Conservation (phyloP, 2,797 vertebrate species). For the Clarias pachynema region DNA sequence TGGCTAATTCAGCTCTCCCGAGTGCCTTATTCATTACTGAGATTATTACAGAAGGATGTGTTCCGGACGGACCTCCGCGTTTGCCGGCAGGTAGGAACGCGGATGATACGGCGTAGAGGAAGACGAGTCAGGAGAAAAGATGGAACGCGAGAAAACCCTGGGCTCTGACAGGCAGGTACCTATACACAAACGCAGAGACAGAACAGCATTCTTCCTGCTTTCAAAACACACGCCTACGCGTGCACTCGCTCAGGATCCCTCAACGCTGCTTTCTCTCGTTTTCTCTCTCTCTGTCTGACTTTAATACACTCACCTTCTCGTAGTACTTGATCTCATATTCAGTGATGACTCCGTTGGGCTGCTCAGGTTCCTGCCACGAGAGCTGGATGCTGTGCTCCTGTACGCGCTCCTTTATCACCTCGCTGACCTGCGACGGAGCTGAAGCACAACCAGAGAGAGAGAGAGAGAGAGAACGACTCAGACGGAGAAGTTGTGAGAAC, state of each 20-base stretch:
- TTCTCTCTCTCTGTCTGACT: slow-evolving; percentile 62
- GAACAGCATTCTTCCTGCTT: neutral
- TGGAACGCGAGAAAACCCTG: neutral
- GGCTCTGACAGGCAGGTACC: slow-evolving; percentile 18
- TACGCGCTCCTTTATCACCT: slow-evolving; percentile 94
- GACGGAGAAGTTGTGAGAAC: slow-evolving; percentile 61
- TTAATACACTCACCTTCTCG: slow-evolving; percentile 85
- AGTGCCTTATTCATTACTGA: slow-evolving; percentile 73
- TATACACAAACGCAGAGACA: slow-evolving; percentile 1
- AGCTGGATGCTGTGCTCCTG: slow-evolving; percentile 93
- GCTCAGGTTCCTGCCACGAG: slow-evolving; percentile 97
- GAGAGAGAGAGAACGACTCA: slow-evolving; percentile 62
- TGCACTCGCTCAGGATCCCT: neutral
- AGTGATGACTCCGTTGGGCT: slow-evolving; percentile 97
- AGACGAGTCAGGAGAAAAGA: slow-evolving; percentile 25
- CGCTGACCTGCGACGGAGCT: slow-evolving; percentile 98
- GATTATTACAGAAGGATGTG: slow-evolving; percentile 67
- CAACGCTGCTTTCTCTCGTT: neutral
- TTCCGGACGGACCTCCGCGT: slow-evolving; percentile 58
- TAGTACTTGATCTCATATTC: slow-evolving; percentile 99
- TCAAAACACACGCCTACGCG: slow-evolving; percentile 17
- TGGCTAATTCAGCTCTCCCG: slow-evolving; percentile 72
- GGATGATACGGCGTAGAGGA: slow-evolving; percentile 50
- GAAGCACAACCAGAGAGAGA: slow-evolving; percentile 68
- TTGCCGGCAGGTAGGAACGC: slow-evolving; percentile 55